Evolutionary conservation across 1,140 invertebrate species (phyloP).

Genomic region (Ooceraea biroi): DNA sequence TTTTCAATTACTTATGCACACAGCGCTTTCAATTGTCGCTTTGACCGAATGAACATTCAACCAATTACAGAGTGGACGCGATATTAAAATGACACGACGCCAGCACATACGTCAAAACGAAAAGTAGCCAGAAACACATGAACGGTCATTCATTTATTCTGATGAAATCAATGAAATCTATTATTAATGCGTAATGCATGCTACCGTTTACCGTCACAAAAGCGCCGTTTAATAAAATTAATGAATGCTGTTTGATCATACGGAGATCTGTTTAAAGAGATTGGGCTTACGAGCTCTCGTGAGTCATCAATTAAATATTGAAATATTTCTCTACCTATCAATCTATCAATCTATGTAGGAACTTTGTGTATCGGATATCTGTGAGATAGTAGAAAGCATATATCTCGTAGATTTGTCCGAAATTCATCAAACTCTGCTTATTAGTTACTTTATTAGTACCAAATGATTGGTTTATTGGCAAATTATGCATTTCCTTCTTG

Average conservation of each 20-base stretch:
- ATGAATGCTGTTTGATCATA: not conserved
- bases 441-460: no score
- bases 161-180: not conserved
- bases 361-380: not conserved
- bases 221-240: slow-evolving; percentile 4
- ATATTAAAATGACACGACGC: slow-evolving; percentile 45
- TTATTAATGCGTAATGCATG: slow-evolving; percentile 6
- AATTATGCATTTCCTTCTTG: no score
- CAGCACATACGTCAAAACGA: not conserved
- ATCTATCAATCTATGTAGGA: no score
- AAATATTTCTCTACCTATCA: no score
- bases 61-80: slow-evolving; percentile 33
- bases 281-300: slow-evolving; percentile 16
- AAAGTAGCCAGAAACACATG: slow-evolving; percentile 11
- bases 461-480: no score
- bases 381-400: not conserved
- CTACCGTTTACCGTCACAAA: slow-evolving; percentile 13
- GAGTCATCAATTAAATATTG: slow-evolving; percentile 1
- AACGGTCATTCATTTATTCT: not conserved
- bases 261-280: not conserved
- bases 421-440: slow-evolving; percentile 29
- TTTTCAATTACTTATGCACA: slow-evolving; percentile 74
- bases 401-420: not conserved
- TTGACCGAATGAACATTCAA: slow-evolving; percentile 49
- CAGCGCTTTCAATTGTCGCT: slow-evolving; percentile 51